Evolutionary conservation across 2,888 invertebrate species (phyloP), one percentile per base, ranked within the genome.

Genomic region (Drosophila recens): DNA sequence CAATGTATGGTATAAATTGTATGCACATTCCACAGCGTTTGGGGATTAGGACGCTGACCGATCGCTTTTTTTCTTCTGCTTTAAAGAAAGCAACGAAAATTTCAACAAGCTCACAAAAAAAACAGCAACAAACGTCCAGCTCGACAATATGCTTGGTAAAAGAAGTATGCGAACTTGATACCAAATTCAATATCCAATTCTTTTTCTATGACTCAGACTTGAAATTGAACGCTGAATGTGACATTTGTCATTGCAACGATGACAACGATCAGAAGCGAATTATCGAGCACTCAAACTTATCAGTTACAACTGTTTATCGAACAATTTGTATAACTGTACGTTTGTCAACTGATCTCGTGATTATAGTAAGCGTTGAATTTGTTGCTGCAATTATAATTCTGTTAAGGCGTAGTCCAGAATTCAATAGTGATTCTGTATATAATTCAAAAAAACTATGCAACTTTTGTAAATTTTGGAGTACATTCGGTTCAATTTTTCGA

Each of bases 41-140:
- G 9, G 23, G 30, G 40, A 33, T 34, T 23, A 36, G 45, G 15
- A 4, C 9, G 64, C 56, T 51, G 57, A 49, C 36, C 63, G 27
- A 42, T 4, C 43, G 43, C n/a, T 17, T 13, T 8, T 23, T 20
- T 17, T 1, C 13, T 27, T 5, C 17, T 54, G 38, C 67, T 17
- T 36, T n/a, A 15, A 74, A 74, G 66, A 75, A 75, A 75, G 76
- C 72, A 62, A 49, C 58, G 45, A 75, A 76, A 66, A 71, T 58
- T 66, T 61, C 66, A 57, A 42, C 43, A 43, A 52, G 34, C 30
- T 27, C 43, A 59, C 30, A 53, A 48, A 15, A 4, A 15, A 4
- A 15, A 43, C n/a, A 43, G 6, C 15, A 30, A 17, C 34, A 62
- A 72, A 49, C 20, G 57, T 42, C 62, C 58, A 75, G 54, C 33